phyloP scores from a whole-genome alignment of 2,888 invertebrate species.

The Phengaris alcon region DNA sequence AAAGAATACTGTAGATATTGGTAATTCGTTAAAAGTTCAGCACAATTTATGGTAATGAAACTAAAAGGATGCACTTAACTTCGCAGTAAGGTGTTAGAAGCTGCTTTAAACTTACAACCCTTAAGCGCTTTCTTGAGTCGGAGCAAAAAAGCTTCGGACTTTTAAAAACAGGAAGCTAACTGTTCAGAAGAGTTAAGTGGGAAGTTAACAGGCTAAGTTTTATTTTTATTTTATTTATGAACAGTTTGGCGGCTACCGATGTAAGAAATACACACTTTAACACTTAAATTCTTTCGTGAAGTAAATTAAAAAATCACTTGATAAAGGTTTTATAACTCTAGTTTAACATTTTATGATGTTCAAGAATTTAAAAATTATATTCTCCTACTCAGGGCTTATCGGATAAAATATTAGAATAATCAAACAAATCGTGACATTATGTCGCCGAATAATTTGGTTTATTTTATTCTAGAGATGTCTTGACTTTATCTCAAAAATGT shows the following conservation, averaged over 20 bases:
- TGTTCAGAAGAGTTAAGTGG: slow-evolving; percentile 73
- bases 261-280: slow-evolving; percentile 54
- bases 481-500: background rate
- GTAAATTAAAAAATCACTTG: background rate
- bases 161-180: slow-evolving; percentile 75
- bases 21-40: slow-evolving; percentile 23
- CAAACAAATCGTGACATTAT: too few species aligned
- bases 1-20: slow-evolving; percentile 6
- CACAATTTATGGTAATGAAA: slow-evolving; percentile 38
- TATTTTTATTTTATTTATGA: slow-evolving; percentile 65
- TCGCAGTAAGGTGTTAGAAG: slow-evolving; percentile 64
- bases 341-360: too few species aligned
- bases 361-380: too few species aligned
- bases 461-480: too few species aligned
- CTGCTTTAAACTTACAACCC: slow-evolving; percentile 71
- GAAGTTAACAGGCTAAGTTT: slow-evolving; percentile 68
- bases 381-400: too few species aligned
- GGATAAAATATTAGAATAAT: too few species aligned
- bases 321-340: too few species aligned
- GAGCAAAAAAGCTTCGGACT: slow-evolving; percentile 64
- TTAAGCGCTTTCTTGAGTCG: slow-evolving; percentile 61
- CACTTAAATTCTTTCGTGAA: slow-evolving; percentile 41
- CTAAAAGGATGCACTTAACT: slow-evolving; percentile 46
- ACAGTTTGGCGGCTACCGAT: slow-evolving; percentile 51
- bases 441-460: too few species aligned